Base-by-base conservation (phyloP, 2,888 invertebrate species). In the Temnothorax unifasciatus region DNA sequence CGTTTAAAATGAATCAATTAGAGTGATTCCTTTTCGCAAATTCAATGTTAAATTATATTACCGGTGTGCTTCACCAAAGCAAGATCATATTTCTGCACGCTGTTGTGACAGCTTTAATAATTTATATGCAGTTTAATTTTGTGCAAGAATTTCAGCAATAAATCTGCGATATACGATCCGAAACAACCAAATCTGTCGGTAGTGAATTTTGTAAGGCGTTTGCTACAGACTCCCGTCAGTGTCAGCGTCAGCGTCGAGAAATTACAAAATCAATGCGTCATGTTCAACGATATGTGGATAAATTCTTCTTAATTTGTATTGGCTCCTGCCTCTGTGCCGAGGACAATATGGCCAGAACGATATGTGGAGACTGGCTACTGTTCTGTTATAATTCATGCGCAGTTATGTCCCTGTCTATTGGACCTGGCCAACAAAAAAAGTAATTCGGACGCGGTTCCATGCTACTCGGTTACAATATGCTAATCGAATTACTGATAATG, bases 61-160 rank as follows among this genome's bases (percentile, higher is more conserved):
- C 21, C 21, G 69, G 47, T n/a, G 41, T 69, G 41, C 29, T 21
- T 29, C 21, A 77, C 41, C 54, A 77, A 77, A 77, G 54, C n/a
- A 44, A 77, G 54, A 54, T 77, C 41, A 3, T 15, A n/a, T 69
- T 68, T 44, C 52, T 13, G n/a, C 68, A n/a, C 34, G 54, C 21
- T 69, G 41, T 69, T 57, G 29, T 13, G 15, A 69, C 15, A 44
- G 29, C 41, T 54, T 52, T 44, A 77, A 69, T 54, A 44, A 54
- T 69, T 44, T 44, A 77, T n/a, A 25, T 54, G 29, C 11, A 54
- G 8, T 44, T 54, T 13, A 29, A n/a, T 54, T 25, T n/a, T n/a
- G 4, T 29, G 34, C 6, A 21, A 41, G 13, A 15, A 44, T 34
- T 64, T 64, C 8, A 47, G 47, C 75, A 69, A 41, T 66, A 76